Conservation (phyloP, 2,113 vertebrate genomes). For the Chinchilla lanigera region DNA sequence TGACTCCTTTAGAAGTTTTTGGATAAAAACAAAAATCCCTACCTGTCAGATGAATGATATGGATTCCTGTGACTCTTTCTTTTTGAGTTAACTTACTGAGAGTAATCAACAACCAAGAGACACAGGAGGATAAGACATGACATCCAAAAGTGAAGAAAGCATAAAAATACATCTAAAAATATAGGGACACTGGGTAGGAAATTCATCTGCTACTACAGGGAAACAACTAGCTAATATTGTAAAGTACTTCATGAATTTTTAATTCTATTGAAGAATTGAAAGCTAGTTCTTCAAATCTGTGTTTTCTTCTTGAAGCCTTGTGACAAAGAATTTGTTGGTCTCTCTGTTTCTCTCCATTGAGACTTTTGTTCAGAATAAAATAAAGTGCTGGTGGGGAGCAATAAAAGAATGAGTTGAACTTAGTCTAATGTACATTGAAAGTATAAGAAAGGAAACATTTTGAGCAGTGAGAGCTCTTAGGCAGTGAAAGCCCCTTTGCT, state of each 20-base stretch:
- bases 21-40: neutral
- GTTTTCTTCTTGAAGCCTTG: neutral
- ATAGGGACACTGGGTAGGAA: neutral
- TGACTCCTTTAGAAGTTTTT: neutral
- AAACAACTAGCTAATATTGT: neutral
- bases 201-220: neutral
- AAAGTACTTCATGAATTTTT: neutral
- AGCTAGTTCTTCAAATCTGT: neutral
- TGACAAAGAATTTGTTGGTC: neutral
- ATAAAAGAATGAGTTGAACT: neutral
- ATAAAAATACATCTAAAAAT: neutral
- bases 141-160: neutral
- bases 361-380: neutral
- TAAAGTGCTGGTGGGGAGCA: neutral
- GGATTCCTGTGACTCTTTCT: neutral
- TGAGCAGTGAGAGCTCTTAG: neutral
- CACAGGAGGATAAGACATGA: neutral
- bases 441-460: neutral
- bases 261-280: neutral
- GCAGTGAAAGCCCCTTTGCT: neutral
- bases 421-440: neutral
- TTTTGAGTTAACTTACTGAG: neutral
- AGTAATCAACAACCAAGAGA: neutral
- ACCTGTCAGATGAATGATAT: neutral
- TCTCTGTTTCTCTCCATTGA: neutral